Base-by-base conservation (phyloP, 2,888 invertebrate species). In the Hypsopygia costalis region DNA sequence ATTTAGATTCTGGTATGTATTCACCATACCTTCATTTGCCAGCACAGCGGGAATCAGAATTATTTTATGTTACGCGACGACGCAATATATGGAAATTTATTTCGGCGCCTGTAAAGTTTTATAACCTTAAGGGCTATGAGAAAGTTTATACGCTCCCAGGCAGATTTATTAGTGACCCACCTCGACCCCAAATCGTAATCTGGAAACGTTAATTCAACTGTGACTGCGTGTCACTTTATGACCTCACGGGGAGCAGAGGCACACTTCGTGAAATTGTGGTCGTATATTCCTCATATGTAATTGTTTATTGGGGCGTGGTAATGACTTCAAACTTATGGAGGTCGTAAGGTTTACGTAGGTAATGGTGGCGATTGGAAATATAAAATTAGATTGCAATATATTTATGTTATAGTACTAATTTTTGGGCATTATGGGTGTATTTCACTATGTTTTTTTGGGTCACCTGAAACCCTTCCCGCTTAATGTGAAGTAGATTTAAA, bases 101-200 rank as follows among this genome's bases (percentile, higher is more conserved):
- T 65, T 68, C 59, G 58, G 46, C 52, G 49, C 59, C 59, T 66
- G 62, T 70, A 66, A 71, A 72, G 59, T 71, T 73, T 69, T 70
- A 72, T 65, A 69, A 58, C 64, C 61, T 38, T 53, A 41, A n/a
- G 49, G 56, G 59, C 67, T 65, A 67, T 63, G 58, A 58, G 55
- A 53, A 60, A 58, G 62, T 69, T 71, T 63, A 69, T 66, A 64
- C 57, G 27, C 27, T 25, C 25, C 1, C 31, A 58, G 58, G 55
- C 64, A 61, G 72, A 76, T 74, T 76, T 76, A 73, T 71, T 70
- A 69, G 66, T 68, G 65, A 60, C 68, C 64, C 59, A 65, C 69
- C 55, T 49, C 57, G 58, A 62, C 64, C 67, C 64, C 45, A 56
- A 66, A 69, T 72, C 66, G 69, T 70, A 72, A 73, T 73, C 68